Conservation (phyloP, 2,797 vertebrate genomes). For the Clarias laeviceps region DNA sequence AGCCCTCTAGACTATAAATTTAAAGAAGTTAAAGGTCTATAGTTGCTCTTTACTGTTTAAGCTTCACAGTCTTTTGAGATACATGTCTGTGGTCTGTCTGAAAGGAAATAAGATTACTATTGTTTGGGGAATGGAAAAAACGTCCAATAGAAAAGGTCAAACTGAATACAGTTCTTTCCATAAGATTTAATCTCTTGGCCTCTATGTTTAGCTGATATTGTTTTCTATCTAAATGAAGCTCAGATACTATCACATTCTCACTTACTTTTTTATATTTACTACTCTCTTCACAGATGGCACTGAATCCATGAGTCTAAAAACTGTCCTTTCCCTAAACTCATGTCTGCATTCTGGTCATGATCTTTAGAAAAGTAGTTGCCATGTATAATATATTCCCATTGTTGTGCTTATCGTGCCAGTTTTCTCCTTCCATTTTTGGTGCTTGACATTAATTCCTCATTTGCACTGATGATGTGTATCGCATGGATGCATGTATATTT, state of each 20-base stretch:
- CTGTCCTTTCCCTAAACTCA: background rate
- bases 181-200: constrained; percentile 14
- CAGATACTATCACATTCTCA: constrained; percentile 3
- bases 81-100: background rate
- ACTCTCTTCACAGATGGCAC: background rate
- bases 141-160: constrained; percentile 32
- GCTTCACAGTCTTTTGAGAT: background rate
- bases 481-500: constrained; percentile 58
- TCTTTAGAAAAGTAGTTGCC: background rate
- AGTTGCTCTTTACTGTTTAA: background rate
- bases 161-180: background rate
- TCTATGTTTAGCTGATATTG: constrained; percentile 27
- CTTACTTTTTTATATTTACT: constrained; percentile 1
- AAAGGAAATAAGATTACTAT: constrained; percentile 20
- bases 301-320: background rate
- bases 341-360: background rate
- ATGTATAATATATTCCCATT: constrained; percentile 19
- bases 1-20: background rate
- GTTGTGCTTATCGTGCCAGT: background rate
- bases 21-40: background rate
- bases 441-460: constrained; percentile 51
- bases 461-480: constrained; percentile 47
- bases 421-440: constrained; percentile 39
- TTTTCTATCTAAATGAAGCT: constrained; percentile 16
- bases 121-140: constrained; percentile 14